These are phyloP conservation scores for Jordanella pulchra DNA, from an alignment of 2,797 vertebrate genomes.

Conservation along the genomic window DNA sequence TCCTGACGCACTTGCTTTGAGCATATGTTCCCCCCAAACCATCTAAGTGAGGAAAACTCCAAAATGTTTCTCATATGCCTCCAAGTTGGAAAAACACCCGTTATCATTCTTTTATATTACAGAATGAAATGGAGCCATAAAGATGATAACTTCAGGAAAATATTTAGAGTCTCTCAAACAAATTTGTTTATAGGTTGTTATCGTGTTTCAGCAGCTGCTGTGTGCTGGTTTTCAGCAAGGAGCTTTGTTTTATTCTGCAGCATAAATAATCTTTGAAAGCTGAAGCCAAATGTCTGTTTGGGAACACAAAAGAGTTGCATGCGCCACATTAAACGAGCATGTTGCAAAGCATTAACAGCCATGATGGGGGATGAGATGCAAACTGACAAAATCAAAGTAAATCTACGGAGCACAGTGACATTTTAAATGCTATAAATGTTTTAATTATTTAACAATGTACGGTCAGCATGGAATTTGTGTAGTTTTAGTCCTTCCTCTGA, in stretches of 20 bases:
- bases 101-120: conserved; percentile 18
- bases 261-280: conserved; percentile 47
- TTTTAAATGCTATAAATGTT: conserved; percentile 16
- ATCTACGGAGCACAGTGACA: conserved; percentile 30
- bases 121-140: conserved; percentile 9
- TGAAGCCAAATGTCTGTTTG: conserved; percentile 32
- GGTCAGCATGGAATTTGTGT: background rate
- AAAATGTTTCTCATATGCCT: conserved; percentile 29
- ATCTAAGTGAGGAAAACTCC: conserved; percentile 54
- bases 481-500: background rate
- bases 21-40: conserved; percentile 45
- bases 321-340: conserved; percentile 34
- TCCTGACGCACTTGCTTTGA: conserved; percentile 39
- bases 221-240: conserved; percentile 18
- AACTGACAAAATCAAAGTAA: conserved; percentile 30
- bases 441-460: background rate
- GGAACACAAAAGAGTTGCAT: conserved; percentile 32
- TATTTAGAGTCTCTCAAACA: conserved; percentile 31
- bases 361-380: conserved; percentile 45
- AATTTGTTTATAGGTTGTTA: conserved; percentile 32
- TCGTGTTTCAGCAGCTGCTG: conserved; percentile 23
- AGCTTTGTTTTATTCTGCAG: conserved; percentile 27
- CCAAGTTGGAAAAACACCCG: conserved; percentile 38
- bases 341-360: conserved; percentile 29
- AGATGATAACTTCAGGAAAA: conserved; percentile 27